Percentiles rank a stretch among this genome's conserved stretches.
phyloP scores from a whole-genome alignment of 2,797 vertebrate genomes.

The Monodelphis domestica region DNA sequence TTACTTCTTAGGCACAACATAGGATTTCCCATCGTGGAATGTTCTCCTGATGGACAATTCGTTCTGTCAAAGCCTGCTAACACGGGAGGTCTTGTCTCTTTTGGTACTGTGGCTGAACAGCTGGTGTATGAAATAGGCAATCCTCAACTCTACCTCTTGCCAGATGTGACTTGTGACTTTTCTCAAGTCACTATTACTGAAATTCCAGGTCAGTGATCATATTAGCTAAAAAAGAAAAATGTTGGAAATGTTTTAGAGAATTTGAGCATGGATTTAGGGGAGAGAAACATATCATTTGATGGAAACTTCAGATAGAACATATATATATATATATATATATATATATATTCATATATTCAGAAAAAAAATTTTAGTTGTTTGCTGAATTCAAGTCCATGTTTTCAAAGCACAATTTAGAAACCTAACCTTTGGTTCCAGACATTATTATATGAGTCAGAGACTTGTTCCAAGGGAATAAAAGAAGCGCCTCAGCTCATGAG shows the following conservation, averaged over 20 bases:
- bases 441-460: constrained; percentile 1
- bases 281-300: background rate
- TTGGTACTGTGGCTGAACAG: constrained; percentile 91
- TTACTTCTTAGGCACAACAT: constrained; percentile 89
- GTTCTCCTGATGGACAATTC: constrained; percentile 88
- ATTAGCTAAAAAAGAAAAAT: background rate
- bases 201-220: constrained; percentile 86
- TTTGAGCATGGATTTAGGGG: background rate
- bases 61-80: constrained; percentile 88
- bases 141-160: constrained; percentile 88
- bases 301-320: background rate
- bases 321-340: too few relatives aligned
- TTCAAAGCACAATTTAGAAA: constrained; percentile 29
- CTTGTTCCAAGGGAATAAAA: background rate
- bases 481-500: background rate
- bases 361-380: constrained; percentile 10
- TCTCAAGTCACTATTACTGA: constrained; percentile 89
- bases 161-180: constrained; percentile 92
- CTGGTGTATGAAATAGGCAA: constrained; percentile 92
- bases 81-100: constrained; percentile 89
- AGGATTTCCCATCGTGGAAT: constrained; percentile 91
- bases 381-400: background rate
- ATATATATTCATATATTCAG: too few relatives aligned
- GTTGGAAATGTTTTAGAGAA: background rate
- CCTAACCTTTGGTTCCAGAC: background rate